Base-by-base conservation (phyloP, 92 coral and sea anemone species). In the Zoanthus sansibaricus region DNA sequence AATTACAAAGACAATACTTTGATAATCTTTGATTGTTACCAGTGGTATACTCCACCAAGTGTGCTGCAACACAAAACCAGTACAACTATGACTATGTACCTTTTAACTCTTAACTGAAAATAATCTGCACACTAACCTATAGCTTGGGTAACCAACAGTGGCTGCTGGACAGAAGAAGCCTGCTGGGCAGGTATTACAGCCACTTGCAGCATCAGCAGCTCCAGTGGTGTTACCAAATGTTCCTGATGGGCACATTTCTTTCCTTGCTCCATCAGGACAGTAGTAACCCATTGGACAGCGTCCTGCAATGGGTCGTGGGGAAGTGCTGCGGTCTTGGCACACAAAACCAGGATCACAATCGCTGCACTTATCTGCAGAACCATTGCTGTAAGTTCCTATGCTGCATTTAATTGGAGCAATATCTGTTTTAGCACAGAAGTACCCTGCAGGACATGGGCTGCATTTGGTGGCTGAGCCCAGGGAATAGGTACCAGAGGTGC, bases 141-240 rank as follows among this genome's bases (percentile, higher is more conserved):
- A 76, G 18, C 93, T 83, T 61, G 98, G 99, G 71, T 93, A 97
- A 6, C 99, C 99, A 58, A 91, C 79, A 20, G 99, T 97, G 62
- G 91, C 97, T 71, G 88, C 92, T 6, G 95, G 98, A 71, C 98
- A 97, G 87, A 87, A 97, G 87, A 76, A 97, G 12, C 99, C 99
- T 4, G 99, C 80, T 32, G 99, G 99, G 68, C 99, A 97, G 4
- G 93, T 62, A 8, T 78, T 92, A 88, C 99, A 97, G 12, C 99
- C 98, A 71, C 79, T 89, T 20, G 84, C 90, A 37, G 78, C 79
- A 86, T 83, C 89, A 31, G 98, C 76, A 10, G 99, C 98, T 13
- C 98, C 93, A n/a, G 98, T 97, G 2, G 89, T 83, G 78, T 97
- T 97, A 51, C 99, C 99, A 91, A 72, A 95, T 84, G 93, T 97